phyloP scores from a whole-genome alignment of 2,888 invertebrate genomes.

The Eupeodes luniger region DNA sequence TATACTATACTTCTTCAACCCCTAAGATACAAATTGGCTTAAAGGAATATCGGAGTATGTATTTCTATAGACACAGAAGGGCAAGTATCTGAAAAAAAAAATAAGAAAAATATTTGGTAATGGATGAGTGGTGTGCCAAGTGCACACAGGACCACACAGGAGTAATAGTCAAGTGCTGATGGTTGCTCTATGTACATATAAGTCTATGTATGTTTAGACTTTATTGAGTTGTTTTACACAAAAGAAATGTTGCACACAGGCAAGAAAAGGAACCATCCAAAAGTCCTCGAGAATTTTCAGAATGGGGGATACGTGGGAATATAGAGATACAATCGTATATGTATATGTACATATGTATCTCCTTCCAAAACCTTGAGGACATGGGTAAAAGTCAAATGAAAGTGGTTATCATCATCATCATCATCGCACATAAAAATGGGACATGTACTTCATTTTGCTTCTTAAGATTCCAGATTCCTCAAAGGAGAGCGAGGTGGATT shows the following conservation, averaged over 20 bases:
- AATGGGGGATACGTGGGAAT: neutral
- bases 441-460: conserved; percentile 33
- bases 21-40: conserved; percentile 70
- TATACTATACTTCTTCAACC: conserved; percentile 1
- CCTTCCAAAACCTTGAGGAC: conserved; percentile 11
- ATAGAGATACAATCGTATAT: too few species aligned
- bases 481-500: neutral
- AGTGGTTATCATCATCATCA: conserved; percentile 38
- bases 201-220: conserved; percentile 39
- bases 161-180: conserved; percentile 44
- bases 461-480: neutral
- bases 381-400: conserved; percentile 41
- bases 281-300: neutral
- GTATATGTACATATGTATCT: neutral
- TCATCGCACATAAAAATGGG: conserved; percentile 32
- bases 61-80: conserved; percentile 11
- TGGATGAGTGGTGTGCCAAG: conserved; percentile 74
- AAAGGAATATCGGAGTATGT: conserved; percentile 39
- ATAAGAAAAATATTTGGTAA: conserved; percentile 72
- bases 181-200: neutral
- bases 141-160: conserved; percentile 43
- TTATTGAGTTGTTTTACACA: conserved; percentile 41
- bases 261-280: too few species aligned
- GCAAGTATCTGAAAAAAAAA: conserved; percentile 26
- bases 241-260: conserved; percentile 4